These are phyloP conservation scores for Ibycter americanus DNA, from an alignment of 2,797 vertebrate species.

Conservation along the genomic window DNA sequence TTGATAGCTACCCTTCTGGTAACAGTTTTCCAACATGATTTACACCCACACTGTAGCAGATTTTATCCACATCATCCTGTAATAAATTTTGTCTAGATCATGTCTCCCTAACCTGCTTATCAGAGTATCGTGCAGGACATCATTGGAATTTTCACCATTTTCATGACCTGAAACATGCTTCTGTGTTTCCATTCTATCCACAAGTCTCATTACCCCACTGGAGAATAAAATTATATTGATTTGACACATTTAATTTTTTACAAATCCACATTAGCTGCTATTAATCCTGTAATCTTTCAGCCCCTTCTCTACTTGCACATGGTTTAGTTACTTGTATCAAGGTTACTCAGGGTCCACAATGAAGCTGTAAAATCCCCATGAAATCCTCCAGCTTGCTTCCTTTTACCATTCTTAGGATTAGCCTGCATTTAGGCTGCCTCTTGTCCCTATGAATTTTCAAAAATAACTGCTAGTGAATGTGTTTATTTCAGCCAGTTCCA, in stretches of 20 bases:
- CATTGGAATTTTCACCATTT: background rate
- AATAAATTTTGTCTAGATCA: background rate
- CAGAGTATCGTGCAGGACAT: background rate
- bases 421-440: background rate
- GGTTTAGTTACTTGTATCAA: background rate
- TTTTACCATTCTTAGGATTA: background rate
- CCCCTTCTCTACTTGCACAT: background rate
- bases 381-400: background rate
- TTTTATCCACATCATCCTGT: background rate
- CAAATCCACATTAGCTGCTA: background rate
- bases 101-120: background rate
- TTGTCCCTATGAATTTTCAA: background rate
- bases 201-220: background rate
- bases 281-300: background rate
- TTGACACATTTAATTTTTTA: background rate
- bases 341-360: background rate
- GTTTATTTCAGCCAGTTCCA: background rate
- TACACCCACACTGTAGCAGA: background rate
- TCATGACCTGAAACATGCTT: background rate
- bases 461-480: background rate
- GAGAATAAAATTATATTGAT: background rate
- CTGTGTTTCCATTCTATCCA: background rate
- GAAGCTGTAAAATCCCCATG: background rate
- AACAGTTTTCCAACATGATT: background rate
- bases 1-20: background rate